Conservation (phyloP, 2,113 vertebrate species). For the Psophia crepitans region DNA sequence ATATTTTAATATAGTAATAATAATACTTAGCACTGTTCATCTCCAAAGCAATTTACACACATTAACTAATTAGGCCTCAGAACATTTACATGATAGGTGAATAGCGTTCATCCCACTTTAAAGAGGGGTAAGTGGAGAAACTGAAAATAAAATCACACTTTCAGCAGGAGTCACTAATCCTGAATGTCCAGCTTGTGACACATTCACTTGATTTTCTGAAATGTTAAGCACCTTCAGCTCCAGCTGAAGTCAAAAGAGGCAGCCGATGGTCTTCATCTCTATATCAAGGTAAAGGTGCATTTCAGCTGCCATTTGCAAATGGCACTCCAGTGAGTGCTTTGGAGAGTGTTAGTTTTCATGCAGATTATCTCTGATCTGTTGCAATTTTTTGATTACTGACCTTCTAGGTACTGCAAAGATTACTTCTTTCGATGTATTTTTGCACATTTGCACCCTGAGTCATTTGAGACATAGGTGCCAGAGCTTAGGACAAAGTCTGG, state of each 20-base stretch:
- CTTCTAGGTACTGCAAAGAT: not conserved
- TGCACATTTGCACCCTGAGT: not conserved
- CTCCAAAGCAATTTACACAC: constrained; percentile 62
- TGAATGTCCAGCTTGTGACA: not conserved
- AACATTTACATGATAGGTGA: constrained; percentile 54
- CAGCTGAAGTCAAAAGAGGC: not conserved
- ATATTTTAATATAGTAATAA: constrained; percentile 62
- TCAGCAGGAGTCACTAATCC: not conserved
- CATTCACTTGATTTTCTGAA: not conserved
- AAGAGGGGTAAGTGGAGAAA: not conserved
- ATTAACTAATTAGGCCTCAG: constrained; percentile 60
- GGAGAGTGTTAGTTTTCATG: not conserved
- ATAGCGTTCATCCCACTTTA: not conserved
- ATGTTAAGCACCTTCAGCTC: not conserved
- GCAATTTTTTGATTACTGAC: not conserved
- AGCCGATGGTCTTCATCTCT: not conserved
- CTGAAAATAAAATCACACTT: not conserved
- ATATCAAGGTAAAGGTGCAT: not conserved
- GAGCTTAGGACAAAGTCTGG: not conserved
- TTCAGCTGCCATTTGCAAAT: not conserved
- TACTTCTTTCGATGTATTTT: not conserved
- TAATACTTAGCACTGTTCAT: constrained; percentile 59
- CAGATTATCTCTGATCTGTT: not conserved
- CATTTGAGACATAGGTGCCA: not conserved
- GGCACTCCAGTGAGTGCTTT: not conserved